A percentile compares a stretch with the other conserved stretches of the same genome.
These are phyloP conservation scores for Pinctada fucata DNA, from an alignment of 2,888 invertebrate species.

Conservation along the genomic window DNA sequence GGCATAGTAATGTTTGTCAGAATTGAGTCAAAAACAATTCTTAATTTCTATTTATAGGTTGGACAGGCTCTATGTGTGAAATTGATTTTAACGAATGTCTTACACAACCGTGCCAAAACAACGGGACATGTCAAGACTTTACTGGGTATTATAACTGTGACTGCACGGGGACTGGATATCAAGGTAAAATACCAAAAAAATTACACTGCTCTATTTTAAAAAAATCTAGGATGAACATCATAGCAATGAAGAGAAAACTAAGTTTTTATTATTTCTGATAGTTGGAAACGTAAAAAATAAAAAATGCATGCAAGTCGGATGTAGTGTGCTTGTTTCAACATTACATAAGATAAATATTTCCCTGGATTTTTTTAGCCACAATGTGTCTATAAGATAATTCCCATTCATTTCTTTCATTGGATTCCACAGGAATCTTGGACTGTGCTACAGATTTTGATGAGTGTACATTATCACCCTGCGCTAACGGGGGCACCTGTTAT, in stretches of 20 bases:
- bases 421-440: conserved; percentile 46
- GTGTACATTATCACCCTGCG: conserved; percentile 75
- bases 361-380: too few species aligned
- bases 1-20: too few species aligned
- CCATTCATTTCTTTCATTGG: too few species aligned
- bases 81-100: conserved; percentile 28
- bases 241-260: too few species aligned
- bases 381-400: too few species aligned
- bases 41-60: not conserved
- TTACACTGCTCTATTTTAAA: not conserved
- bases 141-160: conserved; percentile 19
- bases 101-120: conserved; percentile 16
- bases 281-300: too few species aligned
- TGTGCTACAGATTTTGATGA: conserved; percentile 55
- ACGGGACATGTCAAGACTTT: conserved; percentile 11
- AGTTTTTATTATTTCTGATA: too few species aligned
- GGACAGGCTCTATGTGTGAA: conserved; percentile 21
- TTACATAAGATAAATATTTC: too few species aligned
- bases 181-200: conserved; percentile 3
- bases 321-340: too few species aligned
- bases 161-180: conserved; percentile 25
- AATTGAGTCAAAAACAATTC: too few species aligned
- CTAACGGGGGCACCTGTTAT: conserved; percentile 79
- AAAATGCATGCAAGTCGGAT: too few species aligned
- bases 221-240: too few species aligned